A percentile compares a stretch with the other conserved stretches of the same genome.
These are phyloP conservation scores for Drosophila azteca DNA, from an alignment of 1,140 invertebrate genomes.

Conservation along the genomic window DNA sequence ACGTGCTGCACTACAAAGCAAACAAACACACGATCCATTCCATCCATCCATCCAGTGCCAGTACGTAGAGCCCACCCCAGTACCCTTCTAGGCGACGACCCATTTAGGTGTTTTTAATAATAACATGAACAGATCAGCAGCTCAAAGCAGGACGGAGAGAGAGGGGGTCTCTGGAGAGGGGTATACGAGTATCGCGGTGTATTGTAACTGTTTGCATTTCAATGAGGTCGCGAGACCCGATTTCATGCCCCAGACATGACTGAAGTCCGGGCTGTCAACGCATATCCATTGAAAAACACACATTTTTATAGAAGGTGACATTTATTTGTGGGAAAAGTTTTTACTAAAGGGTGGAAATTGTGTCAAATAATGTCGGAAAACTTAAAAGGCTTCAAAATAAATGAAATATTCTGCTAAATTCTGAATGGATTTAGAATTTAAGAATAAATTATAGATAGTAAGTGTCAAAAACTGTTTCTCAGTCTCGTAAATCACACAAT, in stretches of 20 bases:
- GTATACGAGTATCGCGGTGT: neutral
- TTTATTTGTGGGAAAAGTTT: constrained; percentile 52
- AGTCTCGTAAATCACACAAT: constrained; percentile 64
- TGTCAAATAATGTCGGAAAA: constrained; percentile 15
- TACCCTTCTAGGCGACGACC: constrained; percentile 55
- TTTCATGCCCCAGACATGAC: constrained; percentile 27
- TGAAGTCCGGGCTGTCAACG: constrained; percentile 37
- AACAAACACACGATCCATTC: constrained; percentile 46
- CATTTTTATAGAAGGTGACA: constrained; percentile 51
- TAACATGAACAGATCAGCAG: constrained; percentile 54
- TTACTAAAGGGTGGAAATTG: constrained; percentile 29
- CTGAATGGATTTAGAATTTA: neutral
- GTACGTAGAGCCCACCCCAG: too few species aligned
- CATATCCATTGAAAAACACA: constrained; percentile 48
- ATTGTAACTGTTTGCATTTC: constrained; percentile 59
- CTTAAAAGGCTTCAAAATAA: neutral
- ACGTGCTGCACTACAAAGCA: constrained; percentile 79
- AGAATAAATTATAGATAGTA: too few species aligned
- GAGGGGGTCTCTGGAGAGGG: neutral
- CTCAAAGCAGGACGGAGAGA: neutral
- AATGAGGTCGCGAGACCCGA: constrained; percentile 47
- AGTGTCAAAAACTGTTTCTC: neutral
- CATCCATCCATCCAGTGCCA: too few species aligned
- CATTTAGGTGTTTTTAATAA: constrained; percentile 79
- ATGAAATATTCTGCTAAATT: neutral